phyloP scores from a whole-genome alignment of 2,888 invertebrate species.

The Pseudoips prasinana region DNA sequence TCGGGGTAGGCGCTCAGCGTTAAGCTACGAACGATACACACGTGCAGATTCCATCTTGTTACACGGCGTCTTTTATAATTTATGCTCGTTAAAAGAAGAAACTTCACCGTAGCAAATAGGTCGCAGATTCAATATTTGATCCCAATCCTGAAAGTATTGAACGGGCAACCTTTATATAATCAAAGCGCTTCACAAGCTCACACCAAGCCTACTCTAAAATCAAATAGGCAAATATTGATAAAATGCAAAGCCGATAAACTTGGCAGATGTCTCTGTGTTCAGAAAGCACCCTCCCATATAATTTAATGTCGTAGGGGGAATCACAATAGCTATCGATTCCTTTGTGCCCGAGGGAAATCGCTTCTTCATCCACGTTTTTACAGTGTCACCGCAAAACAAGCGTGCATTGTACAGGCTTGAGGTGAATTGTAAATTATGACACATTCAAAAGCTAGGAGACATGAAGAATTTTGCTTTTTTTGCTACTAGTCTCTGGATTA shows the following conservation, averaged over 20 bases:
- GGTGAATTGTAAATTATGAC: constrained; percentile 30
- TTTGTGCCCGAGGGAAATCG: constrained; percentile 59
- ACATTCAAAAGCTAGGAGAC: too few species aligned
- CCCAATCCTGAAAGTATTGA: neutral
- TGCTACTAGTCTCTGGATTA: too few species aligned
- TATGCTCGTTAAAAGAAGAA: too few species aligned
- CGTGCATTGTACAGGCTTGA: constrained; percentile 26
- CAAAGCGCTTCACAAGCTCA: constrained; percentile 25
- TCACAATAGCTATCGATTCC: constrained; percentile 72
- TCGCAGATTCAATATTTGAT: neutral
- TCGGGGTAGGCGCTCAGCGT: too few species aligned
- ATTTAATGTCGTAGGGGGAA: constrained; percentile 68
- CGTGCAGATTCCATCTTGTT: too few species aligned
- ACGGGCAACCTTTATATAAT: constrained; percentile 11
- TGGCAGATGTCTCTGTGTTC: constrained; percentile 62
- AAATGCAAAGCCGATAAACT: constrained; percentile 62
- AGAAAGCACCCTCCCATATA: constrained; percentile 60
- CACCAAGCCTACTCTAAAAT: constrained; percentile 47
- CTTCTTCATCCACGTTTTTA: constrained; percentile 50
- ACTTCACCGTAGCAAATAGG: too few species aligned
- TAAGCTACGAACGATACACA: too few species aligned
- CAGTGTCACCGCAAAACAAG: constrained; percentile 53
- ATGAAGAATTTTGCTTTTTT: too few species aligned
- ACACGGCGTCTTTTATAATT: too few species aligned
- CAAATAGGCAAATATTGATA: constrained; percentile 71